These are phyloP conservation scores for Drosophila diplacantha DNA, from an alignment of 2,888 invertebrate genomes.

Conservation along the genomic window DNA sequence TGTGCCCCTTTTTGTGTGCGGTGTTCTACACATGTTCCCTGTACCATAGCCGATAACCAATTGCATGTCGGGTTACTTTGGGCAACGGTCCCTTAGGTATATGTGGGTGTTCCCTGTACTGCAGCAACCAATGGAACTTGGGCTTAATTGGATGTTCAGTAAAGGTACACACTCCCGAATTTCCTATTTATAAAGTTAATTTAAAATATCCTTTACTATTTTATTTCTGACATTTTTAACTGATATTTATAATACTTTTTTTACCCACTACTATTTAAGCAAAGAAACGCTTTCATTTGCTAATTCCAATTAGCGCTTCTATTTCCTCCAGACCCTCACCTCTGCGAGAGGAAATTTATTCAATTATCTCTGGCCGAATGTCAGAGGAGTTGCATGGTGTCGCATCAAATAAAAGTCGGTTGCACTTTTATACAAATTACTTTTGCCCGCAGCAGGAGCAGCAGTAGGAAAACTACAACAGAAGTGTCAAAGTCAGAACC, in stretches of 20 bases:
- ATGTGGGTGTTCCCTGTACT: not conserved
- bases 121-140: not conserved
- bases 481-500: slow-evolving; percentile 34
- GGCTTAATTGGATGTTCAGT: not conserved
- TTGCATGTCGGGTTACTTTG: slow-evolving; percentile 7
- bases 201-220: no score
- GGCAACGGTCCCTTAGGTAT: not conserved
- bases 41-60: slow-evolving; percentile 20
- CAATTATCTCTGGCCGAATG: slow-evolving; percentile 47
- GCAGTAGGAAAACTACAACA: slow-evolving; percentile 28
- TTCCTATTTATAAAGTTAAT: no score
- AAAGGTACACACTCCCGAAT: not conserved
- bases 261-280: not conserved
- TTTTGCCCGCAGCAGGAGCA: slow-evolving; percentile 41
- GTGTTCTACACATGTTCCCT: slow-evolving; percentile 49
- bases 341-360: slow-evolving; percentile 42
- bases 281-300: slow-evolving; percentile 6
- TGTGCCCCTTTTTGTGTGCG: slow-evolving; percentile 35
- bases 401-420: slow-evolving; percentile 65
- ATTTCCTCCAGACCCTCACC: slow-evolving; percentile 4
- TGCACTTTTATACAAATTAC: slow-evolving; percentile 70
- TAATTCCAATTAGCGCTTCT: slow-evolving; percentile 42
- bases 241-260: not conserved
- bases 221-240: not conserved
- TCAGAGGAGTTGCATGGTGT: slow-evolving; percentile 33